These are phyloP conservation scores for Todiramphus saurophagus DNA, from an alignment of 2,113 vertebrate species.

Conservation along the genomic window DNA sequence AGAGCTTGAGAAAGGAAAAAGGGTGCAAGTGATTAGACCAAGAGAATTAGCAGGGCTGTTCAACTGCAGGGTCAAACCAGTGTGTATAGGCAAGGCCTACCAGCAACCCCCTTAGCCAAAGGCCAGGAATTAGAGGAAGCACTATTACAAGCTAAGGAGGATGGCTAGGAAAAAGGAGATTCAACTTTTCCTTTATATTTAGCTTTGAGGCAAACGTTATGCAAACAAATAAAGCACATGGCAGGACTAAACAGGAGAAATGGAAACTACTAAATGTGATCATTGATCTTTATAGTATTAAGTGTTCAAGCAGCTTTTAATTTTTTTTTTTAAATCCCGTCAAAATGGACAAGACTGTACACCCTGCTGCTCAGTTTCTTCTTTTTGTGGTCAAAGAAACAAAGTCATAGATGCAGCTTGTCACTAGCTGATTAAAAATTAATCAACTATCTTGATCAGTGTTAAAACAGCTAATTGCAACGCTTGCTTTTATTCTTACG, in stretches of 20 bases:
- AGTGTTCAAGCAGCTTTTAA: background rate
- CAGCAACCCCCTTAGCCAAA: background rate
- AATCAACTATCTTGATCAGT: slow-evolving; percentile 2
- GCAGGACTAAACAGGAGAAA: background rate
- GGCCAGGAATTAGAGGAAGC: background rate
- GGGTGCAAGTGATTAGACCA: background rate
- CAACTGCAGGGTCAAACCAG: background rate
- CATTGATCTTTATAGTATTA: background rate
- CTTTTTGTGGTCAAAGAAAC: background rate
- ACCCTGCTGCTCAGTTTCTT: background rate
- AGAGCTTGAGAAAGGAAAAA: background rate
- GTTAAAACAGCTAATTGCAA: background rate
- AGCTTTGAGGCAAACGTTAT: background rate
- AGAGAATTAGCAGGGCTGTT: background rate
- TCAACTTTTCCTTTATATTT: background rate
- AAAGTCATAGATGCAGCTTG: background rate
- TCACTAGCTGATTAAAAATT: slow-evolving; percentile 45
- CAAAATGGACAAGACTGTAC: background rate
- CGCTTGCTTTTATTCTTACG: background rate
- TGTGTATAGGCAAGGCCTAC: background rate
- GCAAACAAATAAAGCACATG: background rate
- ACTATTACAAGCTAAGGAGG: background rate
- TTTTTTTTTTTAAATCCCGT: background rate
- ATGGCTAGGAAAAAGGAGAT: background rate
- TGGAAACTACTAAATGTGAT: background rate